A percentile compares a stretch with the other conserved stretches of the same genome.
Conservation (phyloP, 1,140 invertebrate species). For the Drosophila triauraria region DNA sequence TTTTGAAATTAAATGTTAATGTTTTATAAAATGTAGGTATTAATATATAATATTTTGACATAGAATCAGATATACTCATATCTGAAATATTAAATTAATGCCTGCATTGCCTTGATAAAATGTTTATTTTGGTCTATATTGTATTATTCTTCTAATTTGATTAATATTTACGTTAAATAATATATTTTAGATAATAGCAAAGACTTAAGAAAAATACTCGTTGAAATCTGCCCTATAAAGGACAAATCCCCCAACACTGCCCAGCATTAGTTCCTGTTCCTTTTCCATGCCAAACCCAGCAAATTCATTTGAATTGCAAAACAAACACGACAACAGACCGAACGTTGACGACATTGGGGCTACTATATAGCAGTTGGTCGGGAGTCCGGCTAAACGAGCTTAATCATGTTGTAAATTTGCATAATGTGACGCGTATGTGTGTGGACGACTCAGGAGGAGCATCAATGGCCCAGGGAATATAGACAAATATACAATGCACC, state of each 20-base stretch:
- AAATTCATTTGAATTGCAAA: conserved; percentile 81
- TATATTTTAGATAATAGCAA: no score
- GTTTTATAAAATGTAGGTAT: background rate
- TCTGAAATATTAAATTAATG: no score
- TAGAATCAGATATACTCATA: no score
- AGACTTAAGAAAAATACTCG: no score
- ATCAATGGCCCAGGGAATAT: conserved; percentile 16
- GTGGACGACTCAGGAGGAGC: conserved; percentile 12
- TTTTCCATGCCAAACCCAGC: conserved; percentile 19
- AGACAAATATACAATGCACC: conserved; percentile 19
- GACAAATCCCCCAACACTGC: background rate
- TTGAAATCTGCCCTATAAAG: no score
- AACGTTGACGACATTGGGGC: conserved; percentile 48
- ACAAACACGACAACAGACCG: conserved; percentile 60
- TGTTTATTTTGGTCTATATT: no score
- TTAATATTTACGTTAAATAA: no score
- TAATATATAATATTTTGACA: no score
- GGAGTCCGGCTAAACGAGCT: conserved; percentile 65
- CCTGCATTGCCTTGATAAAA: no score
- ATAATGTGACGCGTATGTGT: conserved; percentile 71
- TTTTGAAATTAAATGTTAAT: background rate
- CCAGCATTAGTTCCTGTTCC: background rate
- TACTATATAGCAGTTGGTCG: conserved; percentile 39
- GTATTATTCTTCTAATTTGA: no score
- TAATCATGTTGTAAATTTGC: conserved; percentile 82